Evolutionary conservation across 2,113 vertebrate species (phyloP).

Genomic region (Ahaetulla prasina): DNA sequence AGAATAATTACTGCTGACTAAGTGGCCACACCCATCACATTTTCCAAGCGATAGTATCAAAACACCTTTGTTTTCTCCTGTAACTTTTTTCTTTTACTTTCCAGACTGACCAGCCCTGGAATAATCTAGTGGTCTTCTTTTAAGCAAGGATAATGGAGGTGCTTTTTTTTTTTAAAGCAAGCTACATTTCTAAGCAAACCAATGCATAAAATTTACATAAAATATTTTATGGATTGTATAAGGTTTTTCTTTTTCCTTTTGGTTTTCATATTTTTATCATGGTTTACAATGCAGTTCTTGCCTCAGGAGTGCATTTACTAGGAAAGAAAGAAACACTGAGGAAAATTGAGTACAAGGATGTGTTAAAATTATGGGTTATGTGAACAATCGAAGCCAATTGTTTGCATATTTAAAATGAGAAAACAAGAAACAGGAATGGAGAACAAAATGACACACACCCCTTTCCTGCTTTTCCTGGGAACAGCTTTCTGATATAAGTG

Average conservation of each 20-base stretch:
- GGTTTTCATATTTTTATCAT: neutral
- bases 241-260: neutral
- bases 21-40: neutral
- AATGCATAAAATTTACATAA: neutral
- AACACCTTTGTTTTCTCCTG: neutral
- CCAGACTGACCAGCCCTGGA: neutral
- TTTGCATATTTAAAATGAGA: neutral
- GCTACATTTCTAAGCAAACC: neutral
- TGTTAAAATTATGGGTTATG: neutral
- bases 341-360: neutral
- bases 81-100: neutral
- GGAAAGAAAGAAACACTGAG: neutral
- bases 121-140: neutral
- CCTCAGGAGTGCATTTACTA: neutral
- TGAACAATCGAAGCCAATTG: neutral
- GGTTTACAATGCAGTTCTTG: neutral
- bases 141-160: neutral
- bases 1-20: neutral
- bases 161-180: neutral
- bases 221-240: neutral
- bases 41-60: neutral
- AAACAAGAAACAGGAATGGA: neutral
- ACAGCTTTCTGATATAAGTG: neutral
- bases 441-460: neutral
- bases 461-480: neutral